phyloP scores from a whole-genome alignment of 2,113 vertebrate genomes.

The Bos javanicus region DNA sequence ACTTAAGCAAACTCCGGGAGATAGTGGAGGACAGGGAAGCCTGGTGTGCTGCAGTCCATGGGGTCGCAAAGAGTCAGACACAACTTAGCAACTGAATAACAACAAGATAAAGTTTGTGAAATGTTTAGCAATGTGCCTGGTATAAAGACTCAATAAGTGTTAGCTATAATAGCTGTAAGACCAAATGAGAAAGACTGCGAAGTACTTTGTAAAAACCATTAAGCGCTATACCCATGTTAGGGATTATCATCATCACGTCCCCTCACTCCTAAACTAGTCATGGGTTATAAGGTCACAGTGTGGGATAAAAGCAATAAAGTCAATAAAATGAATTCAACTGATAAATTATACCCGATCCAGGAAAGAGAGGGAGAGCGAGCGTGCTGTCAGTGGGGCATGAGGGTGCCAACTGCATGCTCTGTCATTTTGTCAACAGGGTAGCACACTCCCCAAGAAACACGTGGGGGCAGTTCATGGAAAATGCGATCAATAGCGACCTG shows the following conservation, averaged over 20 bases:
- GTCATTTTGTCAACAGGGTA: not conserved
- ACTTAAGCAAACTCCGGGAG: not conserved
- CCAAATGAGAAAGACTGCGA: not conserved
- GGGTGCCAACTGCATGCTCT: not conserved
- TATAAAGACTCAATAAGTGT: not conserved
- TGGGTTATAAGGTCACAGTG: not conserved
- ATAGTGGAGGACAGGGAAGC: not conserved
- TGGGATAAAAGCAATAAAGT: not conserved
- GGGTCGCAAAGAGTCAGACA: not conserved
- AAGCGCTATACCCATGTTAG: not conserved
- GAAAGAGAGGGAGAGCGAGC: not conserved
- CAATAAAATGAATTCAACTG: not conserved
- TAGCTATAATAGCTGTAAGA: not conserved
- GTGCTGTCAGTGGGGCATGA: not conserved
- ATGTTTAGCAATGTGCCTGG: not conserved
- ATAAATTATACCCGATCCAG: not conserved
- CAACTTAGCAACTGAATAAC: not conserved
- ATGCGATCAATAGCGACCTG: slow-evolving; percentile 41
- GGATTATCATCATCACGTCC: not conserved
- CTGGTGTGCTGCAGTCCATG: not conserved
- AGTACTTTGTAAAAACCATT: not conserved
- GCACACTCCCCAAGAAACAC: not conserved
- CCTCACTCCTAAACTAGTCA: not conserved
- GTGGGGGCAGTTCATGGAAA: not conserved
- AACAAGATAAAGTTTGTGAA: not conserved